Evolutionary conservation across 2,888 invertebrate genomes (phyloP).

Genomic region (Folsomia manolachei): DNA sequence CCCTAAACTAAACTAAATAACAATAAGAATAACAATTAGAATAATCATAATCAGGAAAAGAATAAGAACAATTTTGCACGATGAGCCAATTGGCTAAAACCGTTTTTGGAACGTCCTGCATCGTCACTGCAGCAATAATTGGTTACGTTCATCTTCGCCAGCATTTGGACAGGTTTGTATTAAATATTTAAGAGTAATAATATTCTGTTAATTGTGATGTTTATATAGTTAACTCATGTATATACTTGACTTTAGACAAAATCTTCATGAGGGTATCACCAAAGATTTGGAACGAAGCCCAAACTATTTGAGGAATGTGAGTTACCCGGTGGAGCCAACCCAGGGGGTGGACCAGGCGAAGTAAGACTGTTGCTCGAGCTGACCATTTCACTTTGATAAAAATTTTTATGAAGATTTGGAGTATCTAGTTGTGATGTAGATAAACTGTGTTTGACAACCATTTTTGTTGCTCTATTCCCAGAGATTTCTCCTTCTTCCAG

Average conservation of each 20-base stretch:
- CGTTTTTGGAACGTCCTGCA: background rate
- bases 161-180: background rate
- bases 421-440: background rate
- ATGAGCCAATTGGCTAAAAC: background rate
- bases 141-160: background rate
- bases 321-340: too few relatives aligned
- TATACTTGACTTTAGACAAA: background rate
- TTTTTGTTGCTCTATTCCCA: conserved; percentile 17
- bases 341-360: too few relatives aligned
- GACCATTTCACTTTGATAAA: conserved; percentile 30
- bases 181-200: too few relatives aligned
- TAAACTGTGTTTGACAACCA: conserved; percentile 37
- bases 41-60: too few relatives aligned
- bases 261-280: background rate
- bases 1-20: too few relatives aligned
- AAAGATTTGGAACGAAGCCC: background rate
- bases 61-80: too few relatives aligned
- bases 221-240: background rate
- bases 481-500: background rate
- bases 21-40: too few relatives aligned
- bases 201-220: background rate
- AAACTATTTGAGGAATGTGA: background rate
- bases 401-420: conserved; percentile 19
- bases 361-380: background rate
- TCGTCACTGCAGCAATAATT: background rate